phyloP scores from a whole-genome alignment of 2,797 vertebrate genomes.

The Oryzias dopingdopingensis region DNA sequence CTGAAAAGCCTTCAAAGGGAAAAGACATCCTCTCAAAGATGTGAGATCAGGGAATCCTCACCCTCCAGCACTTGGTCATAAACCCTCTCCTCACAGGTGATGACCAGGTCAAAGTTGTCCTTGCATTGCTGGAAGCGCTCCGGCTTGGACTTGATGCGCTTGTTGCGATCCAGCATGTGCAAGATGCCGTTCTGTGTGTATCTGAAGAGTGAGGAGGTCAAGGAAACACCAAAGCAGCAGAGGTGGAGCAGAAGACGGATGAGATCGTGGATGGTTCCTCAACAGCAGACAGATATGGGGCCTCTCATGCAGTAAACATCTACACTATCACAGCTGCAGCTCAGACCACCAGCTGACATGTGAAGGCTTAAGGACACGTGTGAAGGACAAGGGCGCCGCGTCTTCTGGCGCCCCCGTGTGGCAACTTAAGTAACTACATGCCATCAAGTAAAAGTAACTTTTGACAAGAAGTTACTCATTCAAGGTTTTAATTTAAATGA shows the following conservation, averaged over 20 bases:
- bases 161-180: conserved; percentile 99
- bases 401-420: no score
- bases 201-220: conserved; percentile 79
- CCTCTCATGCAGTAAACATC: neutral
- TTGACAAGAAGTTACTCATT: neutral
- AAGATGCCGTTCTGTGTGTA: conserved; percentile 99
- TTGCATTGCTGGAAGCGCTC: conserved; percentile 97
- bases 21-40: no score
- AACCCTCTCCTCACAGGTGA: conserved; percentile 97
- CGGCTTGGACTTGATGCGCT: conserved; percentile 94
- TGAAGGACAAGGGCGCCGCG: no score
- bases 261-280: conserved; percentile 2
- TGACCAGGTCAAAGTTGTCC: conserved; percentile 95
- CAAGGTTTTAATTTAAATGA: conserved; percentile 5
- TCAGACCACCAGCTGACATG: no score
- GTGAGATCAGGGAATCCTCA: conserved; percentile 66
- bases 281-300: neutral
- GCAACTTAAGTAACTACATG: no score
- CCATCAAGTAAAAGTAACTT: neutral
- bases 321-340: neutral
- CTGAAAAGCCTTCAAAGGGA: no score
- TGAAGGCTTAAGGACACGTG: no score
- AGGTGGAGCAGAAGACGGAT: neutral
- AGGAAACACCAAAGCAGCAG: conserved; percentile 61
- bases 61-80: conserved; percentile 99